A percentile compares a stretch with the other conserved stretches of the same genome.
These are phyloP conservation scores for Echinometra lucunter DNA, from an alignment of 53 echinoderm and acorn worm genomes.

Conservation along the genomic window DNA sequence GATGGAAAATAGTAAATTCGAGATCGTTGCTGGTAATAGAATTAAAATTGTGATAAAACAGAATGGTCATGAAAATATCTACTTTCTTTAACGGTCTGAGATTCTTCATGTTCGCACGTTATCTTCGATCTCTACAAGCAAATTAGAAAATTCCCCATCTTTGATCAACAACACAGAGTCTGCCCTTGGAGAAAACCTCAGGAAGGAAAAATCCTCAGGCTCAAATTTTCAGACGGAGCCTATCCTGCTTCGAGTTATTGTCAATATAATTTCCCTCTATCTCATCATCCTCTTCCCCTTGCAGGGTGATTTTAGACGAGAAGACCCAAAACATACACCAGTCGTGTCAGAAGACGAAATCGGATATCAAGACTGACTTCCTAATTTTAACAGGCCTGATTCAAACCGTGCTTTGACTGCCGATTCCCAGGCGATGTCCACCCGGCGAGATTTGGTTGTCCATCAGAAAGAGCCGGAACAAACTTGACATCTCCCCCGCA, in stretches of 20 bases:
- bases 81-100: no score
- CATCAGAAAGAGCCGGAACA: background rate
- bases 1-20: no score
- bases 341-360: background rate
- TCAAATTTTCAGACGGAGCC: background rate
- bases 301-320: slow-evolving; percentile 2
- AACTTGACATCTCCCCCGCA: background rate
- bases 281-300: background rate
- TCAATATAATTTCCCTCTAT: slow-evolving; percentile 7
- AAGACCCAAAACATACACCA: background rate
- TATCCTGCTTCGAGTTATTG: background rate
- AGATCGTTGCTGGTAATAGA: no score
- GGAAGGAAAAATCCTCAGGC: background rate
- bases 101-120: background rate
- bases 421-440: background rate
- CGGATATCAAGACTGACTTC: background rate
- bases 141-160: background rate
- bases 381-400: background rate
- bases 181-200: background rate
- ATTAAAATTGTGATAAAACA: background rate
- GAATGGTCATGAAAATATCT: no score
- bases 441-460: background rate
- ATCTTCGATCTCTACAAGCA: background rate
- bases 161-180: background rate
- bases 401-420: background rate